Base-by-base conservation (phyloP, 2,888 invertebrate species). In the Acronicta alni region DNA sequence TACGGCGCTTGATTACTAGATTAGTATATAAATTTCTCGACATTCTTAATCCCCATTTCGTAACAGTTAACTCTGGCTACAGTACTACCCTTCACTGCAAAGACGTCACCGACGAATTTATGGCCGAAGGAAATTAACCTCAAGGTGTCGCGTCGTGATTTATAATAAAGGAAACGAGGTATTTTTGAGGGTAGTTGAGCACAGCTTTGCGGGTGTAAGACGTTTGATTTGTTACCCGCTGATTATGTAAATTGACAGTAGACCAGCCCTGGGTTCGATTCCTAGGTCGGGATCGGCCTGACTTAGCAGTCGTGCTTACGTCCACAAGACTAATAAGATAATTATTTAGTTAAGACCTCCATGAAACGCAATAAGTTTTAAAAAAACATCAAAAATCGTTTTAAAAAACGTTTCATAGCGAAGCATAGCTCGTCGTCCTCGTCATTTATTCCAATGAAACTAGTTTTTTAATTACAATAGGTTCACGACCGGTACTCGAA, bases 121-220 rank as follows among this genome's bases (percentile, higher is more conserved):
- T 88, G 76, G 76, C 85, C 82, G 76, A 73, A 85, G 87, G 80
- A 89, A 92, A 92, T 92, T 91, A 92, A 91, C 90, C 89, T 83
- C 78, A 86, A 86, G 86, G 83, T 86, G 90, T 87, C 89, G 82
- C 82, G 77, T 69, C 59, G 82, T 88, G 91, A 91, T 93, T 92
- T 92, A 93, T 90, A 85, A 85, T 84, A 81, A 83, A 82, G 89
- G 87, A 88, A 90, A 89, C 82, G 85, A 85, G 87, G 82, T 83
- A 89, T 89, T 90, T 90, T 90, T 90, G 84, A 85, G 82, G 80
- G 77, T 77, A 77, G 76, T 85, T 86, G 79, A 84, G 85, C 80
- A 80, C 74, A 68, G 79, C 73, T 76, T 80, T 75, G 72, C 74
- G 58, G 70, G 68, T 39, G 17, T 30, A 35, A 52, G 48, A 57